Percentiles rank a stretch among this genome's conserved stretches.
Conservation (phyloP, 2,113 vertebrate species). For the Aplodontia rufa region DNA sequence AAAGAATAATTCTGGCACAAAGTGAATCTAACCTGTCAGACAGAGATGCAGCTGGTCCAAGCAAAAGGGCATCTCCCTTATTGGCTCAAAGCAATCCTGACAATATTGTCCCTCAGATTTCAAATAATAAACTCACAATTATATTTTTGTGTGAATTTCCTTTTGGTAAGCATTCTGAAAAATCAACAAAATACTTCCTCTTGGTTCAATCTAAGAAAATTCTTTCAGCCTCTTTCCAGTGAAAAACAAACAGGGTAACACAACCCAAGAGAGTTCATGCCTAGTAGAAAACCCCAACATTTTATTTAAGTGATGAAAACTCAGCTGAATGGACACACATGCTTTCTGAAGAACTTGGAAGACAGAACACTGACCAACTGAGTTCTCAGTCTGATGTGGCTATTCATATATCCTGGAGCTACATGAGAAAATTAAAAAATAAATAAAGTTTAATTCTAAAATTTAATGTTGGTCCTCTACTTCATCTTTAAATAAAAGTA, state of each 20-base stretch:
- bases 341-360: neutral
- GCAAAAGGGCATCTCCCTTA: neutral
- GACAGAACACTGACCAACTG: neutral
- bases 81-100: slow-evolving; percentile 48
- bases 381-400: neutral
- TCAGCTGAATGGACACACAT: neutral
- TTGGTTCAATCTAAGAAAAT: slow-evolving; percentile 73
- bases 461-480: neutral
- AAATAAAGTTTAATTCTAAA: neutral
- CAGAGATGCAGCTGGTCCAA: slow-evolving; percentile 55
- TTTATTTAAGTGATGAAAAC: slow-evolving; percentile 39
- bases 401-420: no score
- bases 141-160: slow-evolving; percentile 39
- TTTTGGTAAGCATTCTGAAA: slow-evolving; percentile 69
- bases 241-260: slow-evolving; percentile 65
- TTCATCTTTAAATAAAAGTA: neutral
- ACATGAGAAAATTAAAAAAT: no score
- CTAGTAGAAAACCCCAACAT: slow-evolving; percentile 58
- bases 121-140: slow-evolving; percentile 40
- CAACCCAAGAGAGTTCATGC: slow-evolving; percentile 54
- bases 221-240: slow-evolving; percentile 66
- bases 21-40: neutral
- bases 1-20: neutral
- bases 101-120: slow-evolving; percentile 39
- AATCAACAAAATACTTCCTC: slow-evolving; percentile 78